Base-by-base conservation (phyloP, 2,888 invertebrate species). In the Calliopum simillimum region DNA sequence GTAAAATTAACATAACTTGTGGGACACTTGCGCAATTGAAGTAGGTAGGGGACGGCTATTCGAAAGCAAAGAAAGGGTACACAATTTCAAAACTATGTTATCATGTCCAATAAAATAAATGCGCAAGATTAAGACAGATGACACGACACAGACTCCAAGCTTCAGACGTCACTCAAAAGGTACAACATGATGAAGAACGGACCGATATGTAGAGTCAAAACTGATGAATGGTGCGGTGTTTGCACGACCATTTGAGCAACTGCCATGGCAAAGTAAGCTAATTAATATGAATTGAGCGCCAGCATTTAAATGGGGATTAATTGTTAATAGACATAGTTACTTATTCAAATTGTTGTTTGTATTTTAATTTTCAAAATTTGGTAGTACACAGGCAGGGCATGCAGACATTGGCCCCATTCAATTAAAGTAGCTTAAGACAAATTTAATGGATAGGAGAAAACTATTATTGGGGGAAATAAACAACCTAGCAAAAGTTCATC, bases 1-100 rank as follows among this genome's bases (percentile, higher is more conserved):
- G 41, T 43, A 65, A 71, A 75, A 73, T 70, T 71, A 73, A 70
- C 73, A 67, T 68, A 49, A 70, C 74, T 69, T 67, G 33, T 63
- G 56, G 69, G 64, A 73, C 71, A 70, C 70, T 46, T 13, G 46
- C 33, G 49, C n/a, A n/a, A n/a, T n/a, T 51, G 16, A n/a, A 64
- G n/a, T 19, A n/a, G n/a, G n/a, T n/a, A n/a, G 51, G 4, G 25
- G 44, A 8, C 12, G 41, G 53, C 8, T 46, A 13, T 16, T 16
- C 13, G 23, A 5, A 21, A 2, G n/a, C 76, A 73, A 55, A 49
- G 62, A 65, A 53, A 23, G 65, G 43, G 55, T 55, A 55, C 14
- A 21, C 21, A 41, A 55, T 53, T 53, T 23, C 55, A 55, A 13
- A 65, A 65, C 55, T 55, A 23, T 55, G 21, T n/a, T 65, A 53